phyloP scores from a whole-genome alignment of 1,140 invertebrate species.

The Hycleus cichorii region DNA sequence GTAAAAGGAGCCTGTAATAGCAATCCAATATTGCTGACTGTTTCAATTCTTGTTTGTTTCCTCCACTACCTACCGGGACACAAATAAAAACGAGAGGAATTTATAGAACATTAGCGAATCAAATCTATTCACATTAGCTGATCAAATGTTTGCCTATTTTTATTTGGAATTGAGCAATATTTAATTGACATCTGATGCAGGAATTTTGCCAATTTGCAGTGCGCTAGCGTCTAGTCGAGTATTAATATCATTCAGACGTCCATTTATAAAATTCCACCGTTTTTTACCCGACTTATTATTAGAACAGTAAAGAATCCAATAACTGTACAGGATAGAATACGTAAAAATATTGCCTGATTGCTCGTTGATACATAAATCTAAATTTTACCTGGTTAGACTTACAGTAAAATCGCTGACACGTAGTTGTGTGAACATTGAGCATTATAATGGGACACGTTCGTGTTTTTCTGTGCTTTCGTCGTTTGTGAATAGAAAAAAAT shows the following conservation, averaged over 20 bases:
- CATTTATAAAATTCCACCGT: no score
- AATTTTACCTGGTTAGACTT: neutral
- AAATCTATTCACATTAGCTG: conserved; percentile 8
- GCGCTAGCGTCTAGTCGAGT: no score
- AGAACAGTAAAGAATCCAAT: no score
- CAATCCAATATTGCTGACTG: conserved; percentile 14
- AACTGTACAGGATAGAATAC: no score
- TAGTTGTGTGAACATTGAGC: conserved; percentile 1
- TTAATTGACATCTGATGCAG: no score
- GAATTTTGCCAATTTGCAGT: no score
- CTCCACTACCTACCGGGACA: neutral
- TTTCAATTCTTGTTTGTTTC: conserved; percentile 14
- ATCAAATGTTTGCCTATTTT: neutral
- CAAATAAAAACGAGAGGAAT: no score
- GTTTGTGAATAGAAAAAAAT: neutral
- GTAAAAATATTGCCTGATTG: no score
- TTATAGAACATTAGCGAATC: conserved; percentile 2
- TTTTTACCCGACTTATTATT: no score
- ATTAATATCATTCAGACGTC: no score
- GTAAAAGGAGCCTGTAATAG: conserved; percentile 6
- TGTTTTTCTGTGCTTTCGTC: neutral
- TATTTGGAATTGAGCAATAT: no score
- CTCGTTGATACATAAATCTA: neutral
- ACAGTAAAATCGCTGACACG: neutral
- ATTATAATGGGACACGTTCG: conserved; percentile 2